Evolutionary conservation across 2,113 vertebrate species (phyloP).

Genomic region (Chloropsis cyanopogon): DNA sequence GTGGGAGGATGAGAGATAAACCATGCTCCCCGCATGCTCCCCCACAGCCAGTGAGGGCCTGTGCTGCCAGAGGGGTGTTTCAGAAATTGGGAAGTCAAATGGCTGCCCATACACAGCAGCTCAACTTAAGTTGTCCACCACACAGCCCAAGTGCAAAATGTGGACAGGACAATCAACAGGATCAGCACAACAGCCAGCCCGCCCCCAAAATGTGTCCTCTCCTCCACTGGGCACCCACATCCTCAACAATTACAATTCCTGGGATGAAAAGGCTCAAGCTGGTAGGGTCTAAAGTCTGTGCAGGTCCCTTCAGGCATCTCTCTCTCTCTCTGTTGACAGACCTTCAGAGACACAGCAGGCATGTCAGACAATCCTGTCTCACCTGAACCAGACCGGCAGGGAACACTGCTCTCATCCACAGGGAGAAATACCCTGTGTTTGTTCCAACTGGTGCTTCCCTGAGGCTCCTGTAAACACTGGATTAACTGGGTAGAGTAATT

Average conservation of each 20-base stretch:
- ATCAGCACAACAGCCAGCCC: background rate
- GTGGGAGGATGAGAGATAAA: background rate
- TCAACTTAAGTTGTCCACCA: rapidly evolving
- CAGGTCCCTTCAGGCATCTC: background rate
- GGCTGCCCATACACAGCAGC: rapidly evolving
- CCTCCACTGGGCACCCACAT: background rate
- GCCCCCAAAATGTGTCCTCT: background rate
- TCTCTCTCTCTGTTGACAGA: background rate
- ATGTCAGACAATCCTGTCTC: background rate
- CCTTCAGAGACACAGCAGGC: background rate
- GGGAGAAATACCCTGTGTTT: background rate
- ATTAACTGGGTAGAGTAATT: background rate
- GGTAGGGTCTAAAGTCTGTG: rapidly evolving
- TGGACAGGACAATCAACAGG: background rate
- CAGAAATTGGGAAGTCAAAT: background rate
- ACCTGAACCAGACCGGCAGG: background rate
- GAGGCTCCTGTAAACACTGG: background rate
- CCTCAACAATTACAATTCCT: background rate
- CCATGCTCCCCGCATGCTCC: rapidly evolving
- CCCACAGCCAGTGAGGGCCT: background rate
- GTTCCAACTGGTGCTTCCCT: background rate
- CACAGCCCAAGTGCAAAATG: background rate
- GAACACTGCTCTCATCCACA: background rate
- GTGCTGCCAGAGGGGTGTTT: too few species aligned
- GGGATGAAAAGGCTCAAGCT: background rate